Evolutionary conservation across 2,113 vertebrate genomes (phyloP).

Genomic region (Tyrannus savana): DNA sequence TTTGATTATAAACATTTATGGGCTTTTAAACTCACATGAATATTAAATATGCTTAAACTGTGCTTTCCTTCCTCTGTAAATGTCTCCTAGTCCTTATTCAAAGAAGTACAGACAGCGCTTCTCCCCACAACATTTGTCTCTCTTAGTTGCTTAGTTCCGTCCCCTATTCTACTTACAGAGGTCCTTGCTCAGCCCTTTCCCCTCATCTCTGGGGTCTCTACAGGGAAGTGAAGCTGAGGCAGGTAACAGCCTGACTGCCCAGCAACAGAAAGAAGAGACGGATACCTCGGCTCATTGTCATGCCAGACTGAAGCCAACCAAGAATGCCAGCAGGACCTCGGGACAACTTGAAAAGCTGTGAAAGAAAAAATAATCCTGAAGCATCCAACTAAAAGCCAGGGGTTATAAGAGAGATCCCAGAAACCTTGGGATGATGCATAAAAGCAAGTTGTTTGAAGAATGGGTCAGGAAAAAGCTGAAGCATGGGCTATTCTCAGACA

Average conservation of each 20-base stretch:
- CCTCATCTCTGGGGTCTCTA: not conserved
- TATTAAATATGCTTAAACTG: not conserved
- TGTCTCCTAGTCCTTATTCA: not conserved
- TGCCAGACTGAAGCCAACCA: not conserved
- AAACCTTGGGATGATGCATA: not conserved
- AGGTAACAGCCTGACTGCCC: not conserved
- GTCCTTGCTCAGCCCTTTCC: not conserved
- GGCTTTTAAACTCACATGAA: constrained; percentile 3
- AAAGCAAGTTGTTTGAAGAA: not conserved
- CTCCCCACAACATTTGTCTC: not conserved
- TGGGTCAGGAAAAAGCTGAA: not conserved
- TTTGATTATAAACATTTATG: not conserved
- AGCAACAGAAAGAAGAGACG: not conserved
- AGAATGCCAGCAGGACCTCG: not conserved
- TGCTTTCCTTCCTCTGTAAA: not conserved
- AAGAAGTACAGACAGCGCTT: not conserved
- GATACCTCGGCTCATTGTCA: not conserved
- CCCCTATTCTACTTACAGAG: not conserved
- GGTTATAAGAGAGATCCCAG: not conserved
- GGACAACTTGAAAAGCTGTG: not conserved
- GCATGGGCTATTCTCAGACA: fast-evolving
- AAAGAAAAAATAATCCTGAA: not conserved
- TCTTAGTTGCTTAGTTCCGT: not conserved
- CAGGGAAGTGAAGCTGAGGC: not conserved
- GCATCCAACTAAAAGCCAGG: not conserved